A percentile compares a stretch with the other conserved stretches of the same genome.
phyloP scores from a whole-genome alignment of 2,113 vertebrate species.

The Hippocampus comes region DNA sequence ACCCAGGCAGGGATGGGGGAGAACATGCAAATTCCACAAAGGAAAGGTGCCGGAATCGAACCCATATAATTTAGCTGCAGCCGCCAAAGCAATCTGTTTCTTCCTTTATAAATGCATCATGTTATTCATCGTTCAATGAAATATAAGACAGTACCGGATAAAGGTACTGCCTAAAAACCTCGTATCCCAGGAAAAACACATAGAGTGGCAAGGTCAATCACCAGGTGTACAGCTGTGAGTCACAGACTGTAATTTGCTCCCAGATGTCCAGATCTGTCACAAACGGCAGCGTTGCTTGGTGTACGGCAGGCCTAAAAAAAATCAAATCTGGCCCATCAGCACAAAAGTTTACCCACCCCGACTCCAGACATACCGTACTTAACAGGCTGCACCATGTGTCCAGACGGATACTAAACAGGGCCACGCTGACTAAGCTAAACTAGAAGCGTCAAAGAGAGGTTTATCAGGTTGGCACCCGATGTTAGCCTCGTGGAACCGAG shows the following conservation, averaged over 20 bases:
- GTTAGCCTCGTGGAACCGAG: slow-evolving; percentile 70
- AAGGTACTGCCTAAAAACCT: neutral
- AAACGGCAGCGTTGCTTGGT: neutral
- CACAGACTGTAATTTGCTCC: neutral
- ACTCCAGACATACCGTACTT: neutral
- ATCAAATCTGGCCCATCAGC: neutral
- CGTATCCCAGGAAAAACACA: neutral
- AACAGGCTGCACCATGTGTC: neutral
- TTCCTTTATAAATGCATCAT: neutral
- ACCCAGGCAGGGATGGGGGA: too few species aligned
- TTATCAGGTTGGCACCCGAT: slow-evolving; percentile 52
- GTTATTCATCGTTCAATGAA: neutral
- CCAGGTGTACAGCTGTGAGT: too few species aligned
- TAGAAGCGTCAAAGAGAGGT: slow-evolving; percentile 40
- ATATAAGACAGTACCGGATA: neutral
- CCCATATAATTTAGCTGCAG: neutral
- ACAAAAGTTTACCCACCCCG: neutral
- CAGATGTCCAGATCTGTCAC: neutral
- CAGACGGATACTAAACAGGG: neutral
- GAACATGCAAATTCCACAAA: too few species aligned
- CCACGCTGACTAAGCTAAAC: slow-evolving; percentile 9
- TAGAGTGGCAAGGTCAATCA: neutral
- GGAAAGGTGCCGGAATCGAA: too few species aligned
- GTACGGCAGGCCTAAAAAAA: neutral
- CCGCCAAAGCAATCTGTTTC: neutral